Base-by-base conservation (phyloP, 2,888 invertebrate species). In the Drosophila fulvimacula region DNA sequence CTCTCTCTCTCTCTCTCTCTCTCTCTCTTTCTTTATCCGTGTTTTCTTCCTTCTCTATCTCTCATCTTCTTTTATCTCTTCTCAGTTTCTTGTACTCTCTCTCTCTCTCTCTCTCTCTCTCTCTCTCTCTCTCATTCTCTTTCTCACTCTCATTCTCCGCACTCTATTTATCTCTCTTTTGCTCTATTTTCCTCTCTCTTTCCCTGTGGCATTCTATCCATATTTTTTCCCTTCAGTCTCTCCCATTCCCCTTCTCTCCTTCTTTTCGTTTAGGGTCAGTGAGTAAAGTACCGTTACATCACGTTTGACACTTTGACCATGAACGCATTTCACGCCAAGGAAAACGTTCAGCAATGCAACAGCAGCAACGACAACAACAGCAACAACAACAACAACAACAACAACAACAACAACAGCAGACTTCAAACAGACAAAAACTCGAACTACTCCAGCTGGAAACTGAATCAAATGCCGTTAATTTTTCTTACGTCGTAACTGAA, bases 291-390 rank as follows among this genome's bases (percentile, higher is more conserved):
- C 67, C 60, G 69, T 87, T 82, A 71, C 87, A 56, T 73, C 89
- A 81, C 69, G 61, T 64, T 73, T 83, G 82, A 82, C 66, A 85
- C 76, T 73, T 73, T 83, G 90, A 88, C 83, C 83, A 88, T 83
- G 83, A 83, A 83, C 83, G 83, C 90, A 85, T 82, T 82, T 85
- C 67, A 68, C 60, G 79, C 61, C 67, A 69, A 82, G 82, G 62
- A 65, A 80, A 81, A 64, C 52, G 72, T 49, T 67, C 48, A 41
- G 66, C 63, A 69, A 73, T 65, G 62, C 48, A 42, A 51, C 56
- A 63, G 60, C 58, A 63, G 59, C 51, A 76, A 56, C 34, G 60
- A 11, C 30, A 57, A 36, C 32, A 46, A 49, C 46, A 24, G 17
- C 17, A 24, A 41, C 19, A 19, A 3, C 39, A 17, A 5, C 27